These are phyloP conservation scores for Hypsibius dujardini DNA, from an alignment of 1,140 invertebrate genomes.

Conservation along the genomic window DNA sequence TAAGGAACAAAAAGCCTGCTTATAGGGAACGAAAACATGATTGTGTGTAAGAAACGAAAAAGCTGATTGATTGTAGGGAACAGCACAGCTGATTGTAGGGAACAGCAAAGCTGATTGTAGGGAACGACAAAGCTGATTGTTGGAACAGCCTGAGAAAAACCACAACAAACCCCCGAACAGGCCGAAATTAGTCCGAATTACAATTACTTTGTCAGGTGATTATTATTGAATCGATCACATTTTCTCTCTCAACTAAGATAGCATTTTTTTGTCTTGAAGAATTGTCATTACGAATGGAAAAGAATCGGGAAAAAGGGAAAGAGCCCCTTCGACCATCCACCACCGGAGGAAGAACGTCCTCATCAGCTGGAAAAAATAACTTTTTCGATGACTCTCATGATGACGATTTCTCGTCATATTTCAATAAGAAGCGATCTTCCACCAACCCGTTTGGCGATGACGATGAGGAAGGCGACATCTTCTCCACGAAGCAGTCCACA, in stretches of 20 bases:
- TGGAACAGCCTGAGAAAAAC: too few species aligned
- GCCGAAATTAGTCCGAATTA: too few species aligned
- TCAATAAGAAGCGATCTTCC: constrained; percentile 1
- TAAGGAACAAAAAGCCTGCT: too few species aligned
- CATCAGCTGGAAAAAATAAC: background rate
- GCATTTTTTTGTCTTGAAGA: background rate
- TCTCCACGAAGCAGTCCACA: too few species aligned
- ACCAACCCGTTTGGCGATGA: constrained; percentile 10
- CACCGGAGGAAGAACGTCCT: background rate
- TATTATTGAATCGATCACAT: background rate
- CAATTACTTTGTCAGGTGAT: background rate
- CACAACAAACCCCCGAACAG: too few species aligned
- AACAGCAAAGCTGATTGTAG: too few species aligned
- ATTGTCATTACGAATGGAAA: background rate
- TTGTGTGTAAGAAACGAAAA: too few species aligned
- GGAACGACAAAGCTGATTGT: too few species aligned
- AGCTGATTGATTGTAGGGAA: too few species aligned
- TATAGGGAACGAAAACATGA: too few species aligned
- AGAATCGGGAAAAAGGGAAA: background rate
- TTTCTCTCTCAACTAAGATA: background rate
- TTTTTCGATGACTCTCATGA: constrained; percentile 1
- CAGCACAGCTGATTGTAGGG: too few species aligned
- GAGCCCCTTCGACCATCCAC: background rate
- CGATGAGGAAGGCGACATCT: background rate
- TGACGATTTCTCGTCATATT: constrained; percentile 11